These are phyloP conservation scores for Chionodraco myersi DNA, from an alignment of 2,113 vertebrate genomes.

Conservation along the genomic window DNA sequence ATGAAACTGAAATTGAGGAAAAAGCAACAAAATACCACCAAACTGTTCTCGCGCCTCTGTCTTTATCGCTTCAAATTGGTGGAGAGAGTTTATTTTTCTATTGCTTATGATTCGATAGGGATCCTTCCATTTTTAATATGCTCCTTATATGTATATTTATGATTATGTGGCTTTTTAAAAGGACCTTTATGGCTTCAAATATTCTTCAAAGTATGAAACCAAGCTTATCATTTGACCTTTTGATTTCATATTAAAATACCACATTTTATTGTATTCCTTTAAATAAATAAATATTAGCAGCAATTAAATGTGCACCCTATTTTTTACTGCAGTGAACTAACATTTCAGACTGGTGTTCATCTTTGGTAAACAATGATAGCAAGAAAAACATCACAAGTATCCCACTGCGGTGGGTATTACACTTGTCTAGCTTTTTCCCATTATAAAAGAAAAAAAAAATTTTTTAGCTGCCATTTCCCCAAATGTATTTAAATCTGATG, in stretches of 20 bases:
- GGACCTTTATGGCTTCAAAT: not conserved
- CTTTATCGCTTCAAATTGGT: not conserved
- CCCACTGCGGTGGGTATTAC: not conserved
- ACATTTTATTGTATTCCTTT: no score
- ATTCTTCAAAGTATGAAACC: not conserved
- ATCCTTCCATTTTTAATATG: not conserved
- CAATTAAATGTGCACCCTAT: not conserved
- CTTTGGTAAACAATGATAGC: not conserved
- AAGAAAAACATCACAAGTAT: not conserved
- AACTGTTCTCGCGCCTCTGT: not conserved
- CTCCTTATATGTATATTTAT: not conserved
- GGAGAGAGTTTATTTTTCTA: not conserved
- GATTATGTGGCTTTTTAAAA: not conserved
- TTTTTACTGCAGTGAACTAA: not conserved
- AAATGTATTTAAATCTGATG: not conserved
- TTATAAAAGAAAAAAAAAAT: no score
- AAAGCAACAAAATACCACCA: not conserved
- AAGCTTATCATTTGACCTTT: not conserved
- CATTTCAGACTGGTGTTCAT: not conserved
- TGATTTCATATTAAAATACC: no score
- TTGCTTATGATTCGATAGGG: not conserved
- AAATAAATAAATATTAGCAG: no score
- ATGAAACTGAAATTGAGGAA: constrained; percentile 5
- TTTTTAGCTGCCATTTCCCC: not conserved
- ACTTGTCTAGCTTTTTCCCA: not conserved